Base-by-base conservation (phyloP, 2,113 vertebrate species). In the Hydrolagus affinis region DNA sequence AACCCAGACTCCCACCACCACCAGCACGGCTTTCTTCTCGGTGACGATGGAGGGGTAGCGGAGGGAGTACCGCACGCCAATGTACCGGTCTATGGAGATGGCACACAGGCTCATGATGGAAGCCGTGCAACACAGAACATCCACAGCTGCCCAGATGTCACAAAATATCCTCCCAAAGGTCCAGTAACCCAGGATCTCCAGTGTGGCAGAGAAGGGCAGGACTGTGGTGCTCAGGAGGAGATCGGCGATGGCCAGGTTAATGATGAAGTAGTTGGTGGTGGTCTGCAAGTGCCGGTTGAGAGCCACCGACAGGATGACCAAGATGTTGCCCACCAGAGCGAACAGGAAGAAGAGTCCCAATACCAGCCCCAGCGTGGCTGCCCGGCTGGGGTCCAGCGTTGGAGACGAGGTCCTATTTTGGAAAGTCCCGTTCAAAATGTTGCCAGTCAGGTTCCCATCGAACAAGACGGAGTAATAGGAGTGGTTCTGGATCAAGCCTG, bases 81-180 rank as follows among this genome's bases (percentile, higher is more conserved):
- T 96, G 88, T 96, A 99, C 19, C 97, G 95, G 88, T 99, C 97
- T 15, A 99, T 98, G 89, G 97, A 99, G 83, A 99, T 99, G 86
- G 96, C 96, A 88, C 97, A 99, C 86, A 98, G 91, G 88, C 97
- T 98, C 90, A 98, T 92, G 87, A 99, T 99, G 87, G 97, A 99
- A 70, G 97, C 97, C 0, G 97, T 98, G 90, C 97, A 99, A 91
- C 97, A 99, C 85, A 99, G 91, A 85, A 99, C 97, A 17, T 99
- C 97, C 89, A 98, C 93, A 0, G 97, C 97, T 1, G 97, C 97
- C 97, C 97, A 99, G 85, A 99, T 95, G 89, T 98, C 97, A 60
- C 97, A 99, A 90, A 98, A 97, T 88, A 98, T 93, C 86, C 96
- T 92, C 74, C 97, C 97, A 89, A 99, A 94, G 76, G 95, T 95